These are phyloP conservation scores for Caerostris extrusa DNA, from an alignment of 1,140 invertebrate species.

Conservation along the genomic window DNA sequence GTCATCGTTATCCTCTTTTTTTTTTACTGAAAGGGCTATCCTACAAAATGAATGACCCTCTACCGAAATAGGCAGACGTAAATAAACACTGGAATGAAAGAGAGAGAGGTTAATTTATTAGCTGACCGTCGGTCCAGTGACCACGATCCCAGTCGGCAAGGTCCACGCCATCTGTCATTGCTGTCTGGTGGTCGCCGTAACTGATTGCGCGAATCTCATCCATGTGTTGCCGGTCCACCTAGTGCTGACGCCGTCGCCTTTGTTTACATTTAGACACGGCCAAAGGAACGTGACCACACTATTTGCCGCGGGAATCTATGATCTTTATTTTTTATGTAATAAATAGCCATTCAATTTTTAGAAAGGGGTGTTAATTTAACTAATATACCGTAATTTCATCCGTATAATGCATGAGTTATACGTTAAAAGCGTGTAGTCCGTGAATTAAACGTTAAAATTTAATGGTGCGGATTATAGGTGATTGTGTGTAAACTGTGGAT, in stretches of 20 bases:
- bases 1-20: too few species aligned
- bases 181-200: not conserved
- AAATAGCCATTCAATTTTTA: too few species aligned
- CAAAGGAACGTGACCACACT: not conserved
- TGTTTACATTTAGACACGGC: constrained; percentile 42
- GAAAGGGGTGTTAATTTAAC: too few species aligned
- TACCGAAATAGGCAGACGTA: not conserved
- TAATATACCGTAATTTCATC: too few species aligned
- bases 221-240: constrained; percentile 29
- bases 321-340: too few species aligned
- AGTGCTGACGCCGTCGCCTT: not conserved
- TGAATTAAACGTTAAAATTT: too few species aligned
- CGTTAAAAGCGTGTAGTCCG: too few species aligned
- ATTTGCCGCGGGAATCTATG: not conserved
- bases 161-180: constrained; percentile 22
- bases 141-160: constrained; percentile 28
- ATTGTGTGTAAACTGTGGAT: too few species aligned
- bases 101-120: not conserved
- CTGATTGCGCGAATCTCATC: constrained; percentile 25
- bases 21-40: too few species aligned
- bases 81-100: constrained; percentile 3
- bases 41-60: not conserved
- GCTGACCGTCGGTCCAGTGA: not conserved
- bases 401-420: too few species aligned
- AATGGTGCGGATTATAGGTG: too few species aligned